phyloP scores from a whole-genome alignment of 2,888 invertebrate species.

The Athrips mouffetella region DNA sequence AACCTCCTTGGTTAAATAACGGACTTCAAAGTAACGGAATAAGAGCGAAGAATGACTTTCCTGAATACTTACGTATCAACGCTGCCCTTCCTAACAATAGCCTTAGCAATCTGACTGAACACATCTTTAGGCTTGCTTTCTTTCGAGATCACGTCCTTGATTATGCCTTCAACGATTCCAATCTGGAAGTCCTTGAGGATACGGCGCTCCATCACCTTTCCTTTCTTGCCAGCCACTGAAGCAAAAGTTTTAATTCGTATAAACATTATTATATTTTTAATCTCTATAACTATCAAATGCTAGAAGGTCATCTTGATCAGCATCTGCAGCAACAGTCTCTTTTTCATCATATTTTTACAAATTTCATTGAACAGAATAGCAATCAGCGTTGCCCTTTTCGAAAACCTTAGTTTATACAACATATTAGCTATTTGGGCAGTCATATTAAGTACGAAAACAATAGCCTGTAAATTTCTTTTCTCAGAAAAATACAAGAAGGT shows the following conservation, averaged over 20 bases:
- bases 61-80: conserved; percentile 43
- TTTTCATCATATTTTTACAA: background rate
- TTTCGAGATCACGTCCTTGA: conserved; percentile 83
- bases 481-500: too few species aligned
- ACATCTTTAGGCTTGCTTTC: conserved; percentile 86
- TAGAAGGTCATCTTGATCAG: background rate
- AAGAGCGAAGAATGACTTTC: background rate
- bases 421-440: too few species aligned
- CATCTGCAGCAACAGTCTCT: too few species aligned
- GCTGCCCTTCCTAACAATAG: conserved; percentile 82
- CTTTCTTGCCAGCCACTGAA: conserved; percentile 88
- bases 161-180: conserved; percentile 90
- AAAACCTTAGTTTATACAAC: too few species aligned
- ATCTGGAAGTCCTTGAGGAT: conserved; percentile 94
- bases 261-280: too few species aligned
- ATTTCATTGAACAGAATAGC: background rate
- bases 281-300: too few species aligned
- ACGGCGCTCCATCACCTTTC: conserved; percentile 90
- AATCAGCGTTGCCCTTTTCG: too few species aligned
- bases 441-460: too few species aligned
- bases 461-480: too few species aligned
- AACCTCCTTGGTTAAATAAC: too few species aligned
- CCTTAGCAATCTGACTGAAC: conserved; percentile 89
- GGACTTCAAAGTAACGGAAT: too few species aligned
- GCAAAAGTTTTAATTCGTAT: background rate